Evolutionary conservation across 2,797 vertebrate genomes (phyloP).

Genomic region (Bothrops alternatus): DNA sequence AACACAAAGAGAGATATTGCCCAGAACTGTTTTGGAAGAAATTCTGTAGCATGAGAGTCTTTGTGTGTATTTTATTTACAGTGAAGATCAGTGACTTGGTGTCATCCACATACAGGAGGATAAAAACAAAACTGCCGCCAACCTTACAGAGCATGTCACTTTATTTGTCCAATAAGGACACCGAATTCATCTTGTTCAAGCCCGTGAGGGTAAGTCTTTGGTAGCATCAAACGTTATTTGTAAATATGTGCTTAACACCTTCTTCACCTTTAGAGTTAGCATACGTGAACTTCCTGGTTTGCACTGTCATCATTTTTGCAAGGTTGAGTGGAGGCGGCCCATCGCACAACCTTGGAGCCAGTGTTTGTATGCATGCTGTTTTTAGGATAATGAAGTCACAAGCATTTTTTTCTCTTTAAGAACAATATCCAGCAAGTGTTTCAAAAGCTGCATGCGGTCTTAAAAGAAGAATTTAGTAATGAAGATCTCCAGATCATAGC

Average conservation of each 20-base stretch:
- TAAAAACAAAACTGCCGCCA: constrained; percentile 91
- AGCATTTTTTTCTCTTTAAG: constrained; percentile 65
- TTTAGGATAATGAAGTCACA: neutral
- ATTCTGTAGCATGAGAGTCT: neutral
- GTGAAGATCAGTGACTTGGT: constrained; percentile 93
- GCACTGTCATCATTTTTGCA: neutral
- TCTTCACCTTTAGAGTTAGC: neutral
- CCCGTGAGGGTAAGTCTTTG: constrained; percentile 90
- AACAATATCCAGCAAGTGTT: constrained; percentile 97
- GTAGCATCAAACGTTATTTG: neutral
- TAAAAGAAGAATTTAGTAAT: constrained; percentile 92
- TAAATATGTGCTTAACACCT: neutral
- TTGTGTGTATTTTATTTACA: constrained; percentile 70
- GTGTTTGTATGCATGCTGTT: constrained; percentile 9
- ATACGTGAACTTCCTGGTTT: neutral
- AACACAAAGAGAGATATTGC: no score
- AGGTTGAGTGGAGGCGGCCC: neutral
- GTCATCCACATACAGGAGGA: constrained; percentile 86
- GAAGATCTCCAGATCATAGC: constrained; percentile 95
- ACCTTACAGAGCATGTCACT: constrained; percentile 95
- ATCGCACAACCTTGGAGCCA: neutral
- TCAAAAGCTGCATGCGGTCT: constrained; percentile 86
- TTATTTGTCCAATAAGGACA: constrained; percentile 96
- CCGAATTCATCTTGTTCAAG: constrained; percentile 97
- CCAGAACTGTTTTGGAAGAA: neutral